Evolutionary conservation across 2,113 vertebrate genomes (phyloP).

Genomic region (Tonatia bakeri): DNA sequence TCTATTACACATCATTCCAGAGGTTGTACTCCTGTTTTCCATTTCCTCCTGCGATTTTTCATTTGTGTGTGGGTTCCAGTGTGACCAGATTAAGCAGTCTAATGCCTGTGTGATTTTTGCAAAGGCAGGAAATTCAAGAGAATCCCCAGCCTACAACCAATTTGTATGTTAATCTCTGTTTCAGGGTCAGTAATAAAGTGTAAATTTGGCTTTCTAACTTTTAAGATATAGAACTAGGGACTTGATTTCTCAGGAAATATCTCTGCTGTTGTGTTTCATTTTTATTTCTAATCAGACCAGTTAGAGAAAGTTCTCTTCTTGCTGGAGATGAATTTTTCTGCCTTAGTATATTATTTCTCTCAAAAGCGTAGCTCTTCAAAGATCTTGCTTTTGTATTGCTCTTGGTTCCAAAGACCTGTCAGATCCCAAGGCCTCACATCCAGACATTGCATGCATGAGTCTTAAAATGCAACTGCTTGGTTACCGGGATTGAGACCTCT

Average conservation of each 20-base stretch:
- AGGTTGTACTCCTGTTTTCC: background rate
- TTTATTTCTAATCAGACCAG: background rate
- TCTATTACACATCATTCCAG: background rate
- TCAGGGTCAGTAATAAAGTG: background rate
- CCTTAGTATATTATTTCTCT: background rate
- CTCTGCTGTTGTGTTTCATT: background rate
- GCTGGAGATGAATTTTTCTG: background rate
- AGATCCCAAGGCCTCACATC: background rate
- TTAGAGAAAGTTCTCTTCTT: background rate
- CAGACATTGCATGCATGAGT: background rate
- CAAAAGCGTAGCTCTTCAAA: background rate
- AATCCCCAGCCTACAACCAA: background rate
- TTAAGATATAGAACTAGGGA: background rate
- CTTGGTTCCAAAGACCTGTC: background rate
- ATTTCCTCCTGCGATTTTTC: background rate
- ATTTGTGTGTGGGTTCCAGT: background rate
- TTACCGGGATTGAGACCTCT: background rate
- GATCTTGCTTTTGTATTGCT: background rate
- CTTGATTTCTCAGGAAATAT: conserved; percentile 21
- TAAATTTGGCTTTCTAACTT: background rate
- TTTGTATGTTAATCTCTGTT: background rate
- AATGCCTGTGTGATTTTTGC: background rate
- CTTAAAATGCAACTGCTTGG: background rate
- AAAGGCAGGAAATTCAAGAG: background rate
- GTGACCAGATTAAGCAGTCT: background rate